These are phyloP conservation scores for Nymphalis urticae DNA, from an alignment of 2,888 invertebrate species.

Conservation along the genomic window DNA sequence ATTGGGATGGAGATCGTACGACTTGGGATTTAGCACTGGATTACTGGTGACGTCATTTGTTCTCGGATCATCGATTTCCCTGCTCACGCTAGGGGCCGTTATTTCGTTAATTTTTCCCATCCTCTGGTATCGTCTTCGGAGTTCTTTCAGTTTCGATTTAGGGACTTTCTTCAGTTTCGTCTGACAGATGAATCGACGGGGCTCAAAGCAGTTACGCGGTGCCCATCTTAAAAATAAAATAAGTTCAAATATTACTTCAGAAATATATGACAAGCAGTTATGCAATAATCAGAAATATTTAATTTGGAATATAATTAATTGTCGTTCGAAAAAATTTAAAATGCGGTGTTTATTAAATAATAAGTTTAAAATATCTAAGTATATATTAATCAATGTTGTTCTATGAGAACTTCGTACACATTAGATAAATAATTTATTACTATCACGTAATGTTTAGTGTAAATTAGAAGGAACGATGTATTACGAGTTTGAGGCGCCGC, in stretches of 20 bases:
- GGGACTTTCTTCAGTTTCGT: constrained; percentile 79
- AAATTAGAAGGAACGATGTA: constrained; percentile 26
- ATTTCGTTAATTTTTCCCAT: constrained; percentile 81
- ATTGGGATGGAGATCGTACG: constrained; percentile 63
- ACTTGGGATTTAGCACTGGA: constrained; percentile 62
- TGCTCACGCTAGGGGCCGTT: constrained; percentile 67
- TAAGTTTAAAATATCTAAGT: too few species aligned
- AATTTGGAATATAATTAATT: not conserved
- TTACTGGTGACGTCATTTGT: constrained; percentile 65
- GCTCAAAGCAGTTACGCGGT: constrained; percentile 83
- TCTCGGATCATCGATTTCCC: constrained; percentile 62
- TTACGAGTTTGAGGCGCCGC: constrained; percentile 23
- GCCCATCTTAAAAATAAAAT: constrained; percentile 82
- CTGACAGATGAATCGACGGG: constrained; percentile 87
- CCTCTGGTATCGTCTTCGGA: constrained; percentile 72
- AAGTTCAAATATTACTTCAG: not conserved
- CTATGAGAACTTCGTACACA: not conserved
- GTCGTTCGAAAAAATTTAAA: too few species aligned
- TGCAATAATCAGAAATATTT: not conserved
- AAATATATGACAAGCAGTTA: not conserved
- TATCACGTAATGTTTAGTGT: constrained; percentile 30
- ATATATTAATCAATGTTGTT: too few species aligned
- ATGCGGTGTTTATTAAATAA: too few species aligned
- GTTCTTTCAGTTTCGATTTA: constrained; percentile 71
- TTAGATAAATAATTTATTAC: constrained; percentile 9